Conservation (phyloP, 2,113 vertebrate species). For the Mastomys natalensis region DNA sequence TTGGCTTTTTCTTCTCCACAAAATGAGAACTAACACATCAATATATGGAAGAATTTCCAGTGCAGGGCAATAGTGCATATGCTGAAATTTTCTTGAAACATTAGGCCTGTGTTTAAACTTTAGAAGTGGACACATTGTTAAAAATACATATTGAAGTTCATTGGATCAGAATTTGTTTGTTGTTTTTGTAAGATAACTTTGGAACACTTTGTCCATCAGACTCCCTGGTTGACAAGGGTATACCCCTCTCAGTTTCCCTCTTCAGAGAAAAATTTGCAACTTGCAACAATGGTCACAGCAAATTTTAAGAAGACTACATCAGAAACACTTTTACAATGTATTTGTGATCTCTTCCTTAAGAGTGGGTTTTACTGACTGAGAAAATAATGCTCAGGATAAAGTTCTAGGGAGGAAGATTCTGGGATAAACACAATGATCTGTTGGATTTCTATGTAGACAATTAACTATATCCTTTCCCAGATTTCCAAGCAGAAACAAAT, state of each 20-base stretch:
- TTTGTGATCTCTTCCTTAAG: background rate
- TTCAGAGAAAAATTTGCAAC: background rate
- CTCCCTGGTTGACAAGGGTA: background rate
- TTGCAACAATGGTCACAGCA: background rate
- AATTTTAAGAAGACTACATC: background rate
- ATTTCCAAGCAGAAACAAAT: background rate
- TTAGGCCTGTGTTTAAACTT: background rate
- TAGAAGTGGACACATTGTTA: background rate
- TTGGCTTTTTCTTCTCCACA: background rate
- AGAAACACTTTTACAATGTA: background rate
- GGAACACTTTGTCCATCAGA: background rate
- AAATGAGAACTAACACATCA: background rate
- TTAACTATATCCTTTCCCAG: background rate
- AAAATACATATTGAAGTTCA: background rate
- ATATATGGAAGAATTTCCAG: background rate
- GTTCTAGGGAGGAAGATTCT: background rate
- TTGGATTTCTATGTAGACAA: background rate
- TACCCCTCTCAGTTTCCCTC: fast-evolving
- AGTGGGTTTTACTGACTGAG: background rate
- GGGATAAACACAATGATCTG: background rate
- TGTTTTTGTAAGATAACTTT: background rate
- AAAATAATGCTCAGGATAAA: background rate
- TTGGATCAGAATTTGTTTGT: background rate
- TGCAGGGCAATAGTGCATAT: background rate
- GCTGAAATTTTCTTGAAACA: too few species aligned